Conservation (phyloP, 2,113 vertebrate species). For the Phodopus roborovskii region DNA sequence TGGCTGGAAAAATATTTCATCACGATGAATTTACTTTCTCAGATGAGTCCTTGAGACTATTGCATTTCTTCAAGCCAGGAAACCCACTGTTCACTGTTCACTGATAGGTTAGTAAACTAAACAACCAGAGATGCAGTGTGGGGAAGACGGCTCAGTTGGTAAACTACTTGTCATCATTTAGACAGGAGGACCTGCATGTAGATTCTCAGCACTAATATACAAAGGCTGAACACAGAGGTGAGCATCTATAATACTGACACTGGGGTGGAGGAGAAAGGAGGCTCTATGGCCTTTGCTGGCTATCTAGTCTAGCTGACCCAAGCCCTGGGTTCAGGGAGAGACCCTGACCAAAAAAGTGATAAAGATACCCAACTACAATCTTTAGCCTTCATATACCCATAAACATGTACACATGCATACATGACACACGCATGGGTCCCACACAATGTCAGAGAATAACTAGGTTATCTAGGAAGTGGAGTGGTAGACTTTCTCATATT, state of each 20-base stretch:
- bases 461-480: background rate
- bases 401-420: background rate
- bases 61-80: background rate
- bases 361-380: background rate
- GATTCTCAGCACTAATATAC: background rate
- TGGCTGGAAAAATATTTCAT: slow-evolving; percentile 51
- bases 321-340: background rate
- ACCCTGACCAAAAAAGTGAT: background rate
- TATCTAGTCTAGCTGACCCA: background rate
- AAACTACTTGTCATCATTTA: background rate
- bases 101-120: background rate
- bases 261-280: background rate
- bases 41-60: background rate
- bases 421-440: background rate
- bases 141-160: background rate
- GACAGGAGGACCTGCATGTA: background rate
- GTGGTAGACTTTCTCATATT: background rate
- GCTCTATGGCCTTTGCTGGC: background rate
- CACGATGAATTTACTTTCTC: slow-evolving; percentile 28
- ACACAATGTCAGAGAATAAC: background rate
- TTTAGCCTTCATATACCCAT: too few species aligned
- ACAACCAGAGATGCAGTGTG: background rate
- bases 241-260: too few species aligned
- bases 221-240: background rate
- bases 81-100: slow-evolving; percentile 30